Evolutionary conservation across 2,888 invertebrate genomes (phyloP).

Genomic region (Drosophila birchii): DNA sequence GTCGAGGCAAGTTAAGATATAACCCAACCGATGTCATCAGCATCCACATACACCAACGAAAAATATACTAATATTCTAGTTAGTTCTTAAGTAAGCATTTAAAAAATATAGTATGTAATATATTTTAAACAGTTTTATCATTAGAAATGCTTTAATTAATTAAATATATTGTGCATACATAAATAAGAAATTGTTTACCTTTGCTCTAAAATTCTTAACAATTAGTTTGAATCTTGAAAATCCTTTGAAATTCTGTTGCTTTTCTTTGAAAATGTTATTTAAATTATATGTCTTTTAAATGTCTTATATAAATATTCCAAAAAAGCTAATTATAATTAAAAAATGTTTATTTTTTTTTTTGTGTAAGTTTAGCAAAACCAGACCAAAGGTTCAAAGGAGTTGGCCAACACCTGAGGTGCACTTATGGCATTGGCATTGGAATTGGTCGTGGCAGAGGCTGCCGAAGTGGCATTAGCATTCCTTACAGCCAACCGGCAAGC

Average conservation of each 20-base stretch:
- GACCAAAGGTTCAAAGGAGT: constrained; percentile 10
- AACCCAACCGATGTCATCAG: constrained; percentile 66
- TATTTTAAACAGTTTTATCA: too few species aligned
- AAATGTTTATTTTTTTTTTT: background rate
- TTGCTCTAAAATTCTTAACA: too few species aligned
- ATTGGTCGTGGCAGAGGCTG: constrained; percentile 10
- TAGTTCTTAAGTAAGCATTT: too few species aligned
- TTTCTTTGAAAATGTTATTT: too few species aligned
- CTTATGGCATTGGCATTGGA: constrained; percentile 56
- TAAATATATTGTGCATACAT: too few species aligned
- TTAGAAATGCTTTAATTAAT: too few species aligned
- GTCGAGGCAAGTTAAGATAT: constrained; percentile 73
- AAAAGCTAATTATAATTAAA: background rate
- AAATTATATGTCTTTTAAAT: background rate
- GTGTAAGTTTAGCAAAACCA: constrained; percentile 39
- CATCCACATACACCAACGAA: constrained; percentile 27
- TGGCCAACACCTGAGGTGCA: constrained; percentile 72
- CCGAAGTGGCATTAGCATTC: constrained; percentile 70
- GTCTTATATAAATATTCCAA: background rate
- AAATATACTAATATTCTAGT: background rate
- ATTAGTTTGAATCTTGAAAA: too few species aligned
- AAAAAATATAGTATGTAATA: too few species aligned
- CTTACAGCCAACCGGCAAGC: constrained; percentile 62
- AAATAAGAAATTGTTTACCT: too few species aligned
- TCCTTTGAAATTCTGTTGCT: too few species aligned